Evolutionary conservation across 1,140 invertebrate species (phyloP), one percentile per base, ranked within the genome.

Genomic region (Leptinotarsa defecta): DNA sequence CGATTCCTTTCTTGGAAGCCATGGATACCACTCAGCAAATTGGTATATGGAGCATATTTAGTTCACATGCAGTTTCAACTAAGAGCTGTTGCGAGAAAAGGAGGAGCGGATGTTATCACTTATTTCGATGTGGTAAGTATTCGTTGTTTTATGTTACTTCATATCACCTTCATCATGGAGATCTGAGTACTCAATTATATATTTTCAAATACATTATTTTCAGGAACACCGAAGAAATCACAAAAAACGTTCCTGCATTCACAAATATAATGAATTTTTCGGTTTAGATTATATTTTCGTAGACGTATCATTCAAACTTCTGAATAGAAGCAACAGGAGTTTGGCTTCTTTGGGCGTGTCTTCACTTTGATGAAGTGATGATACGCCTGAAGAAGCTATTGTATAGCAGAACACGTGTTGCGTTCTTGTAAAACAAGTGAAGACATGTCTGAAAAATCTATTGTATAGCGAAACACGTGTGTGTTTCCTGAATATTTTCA

Each of bases 41-140:
- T 95, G 22, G 89, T 91, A 0, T 95, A 94, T 81, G 90, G 90
- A 17, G 89, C 91, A 6, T 95, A 94, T 83, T 84, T 95, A 43
- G 85, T 86, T 19, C 91, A 92, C 78, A 84, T 87, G 64, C 63
- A 86, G 5, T 81, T 89, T 27, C 88, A 88, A 67, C 76, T 86
- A 1, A 81, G 88, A 13, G 83, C 85, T 22, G 85, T 87, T 1
- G 87, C 83, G 27, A 84, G 86, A 68, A 87, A 85, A 84, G 85
- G 65, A 82, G 87, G 75, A 5, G 73, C 79, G 11, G 79, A 80
- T 74, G 75, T 78, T 6, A 80, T 85, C 15, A 78, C 78, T 4
- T 79, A 85, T 68, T 82, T 83, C 43, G 82, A 81, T 74, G 76
- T 85, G 67, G 85, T 86, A 79, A 81, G 84, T 82, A 71, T 52